phyloP scores from a whole-genome alignment of 2,113 vertebrate genomes.

The Chloroceryle aenea region DNA sequence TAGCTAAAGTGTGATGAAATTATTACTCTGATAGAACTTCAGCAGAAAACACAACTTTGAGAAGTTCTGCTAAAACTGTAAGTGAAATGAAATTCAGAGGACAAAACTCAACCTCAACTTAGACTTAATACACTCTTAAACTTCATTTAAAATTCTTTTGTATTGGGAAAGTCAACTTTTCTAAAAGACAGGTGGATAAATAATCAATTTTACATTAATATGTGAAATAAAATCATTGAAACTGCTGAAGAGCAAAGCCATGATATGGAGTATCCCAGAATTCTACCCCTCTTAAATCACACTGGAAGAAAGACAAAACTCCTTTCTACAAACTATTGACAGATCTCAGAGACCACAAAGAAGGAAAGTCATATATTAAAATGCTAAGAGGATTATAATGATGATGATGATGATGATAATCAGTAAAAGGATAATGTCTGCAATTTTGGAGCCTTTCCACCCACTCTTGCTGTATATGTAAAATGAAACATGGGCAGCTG shows the following conservation, averaged over 20 bases:
- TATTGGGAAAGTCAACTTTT: not conserved
- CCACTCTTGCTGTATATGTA: slow-evolving; percentile 6
- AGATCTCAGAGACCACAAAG: slow-evolving; percentile 1
- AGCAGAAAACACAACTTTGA: not conserved
- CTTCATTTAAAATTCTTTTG: not conserved
- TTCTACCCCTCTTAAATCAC: not conserved
- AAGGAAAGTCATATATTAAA: slow-evolving; percentile 49
- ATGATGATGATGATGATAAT: slow-evolving; percentile 63
- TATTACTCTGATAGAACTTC: not conserved
- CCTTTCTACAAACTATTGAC: not conserved
- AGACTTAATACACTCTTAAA: not conserved
- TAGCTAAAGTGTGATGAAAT: not conserved
- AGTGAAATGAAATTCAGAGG: not conserved
- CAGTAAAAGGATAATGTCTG: slow-evolving; percentile 55
- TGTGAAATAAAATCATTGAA: not conserved
- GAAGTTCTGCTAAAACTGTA: not conserved
- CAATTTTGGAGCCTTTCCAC: slow-evolving; percentile 54
- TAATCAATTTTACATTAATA: not conserved
- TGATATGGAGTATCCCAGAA: not conserved
- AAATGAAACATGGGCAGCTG: slow-evolving; percentile 68
- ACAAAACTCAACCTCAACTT: not conserved
- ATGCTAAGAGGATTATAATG: slow-evolving; percentile 30
- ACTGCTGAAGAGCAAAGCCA: not conserved
- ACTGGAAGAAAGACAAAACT: not conserved
- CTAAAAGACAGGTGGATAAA: not conserved